Evolutionary conservation across 2,888 invertebrate species (phyloP).

Genomic region (Caenorhabditis sp.): DNA sequence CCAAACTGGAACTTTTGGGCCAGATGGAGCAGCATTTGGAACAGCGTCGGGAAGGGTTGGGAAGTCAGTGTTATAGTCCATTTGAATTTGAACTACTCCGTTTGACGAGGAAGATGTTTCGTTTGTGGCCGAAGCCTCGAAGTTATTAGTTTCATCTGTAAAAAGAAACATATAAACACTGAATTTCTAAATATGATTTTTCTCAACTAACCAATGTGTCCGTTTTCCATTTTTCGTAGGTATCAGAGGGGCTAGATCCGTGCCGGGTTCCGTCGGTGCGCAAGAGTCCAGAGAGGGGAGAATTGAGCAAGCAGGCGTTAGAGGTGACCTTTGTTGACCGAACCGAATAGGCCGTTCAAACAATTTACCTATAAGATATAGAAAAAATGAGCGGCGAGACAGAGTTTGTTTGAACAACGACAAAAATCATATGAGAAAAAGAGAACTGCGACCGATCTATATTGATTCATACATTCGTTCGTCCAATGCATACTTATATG

Average conservation of each 20-base stretch:
- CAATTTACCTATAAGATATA: constrained; percentile 29
- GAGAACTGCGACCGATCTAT: neutral
- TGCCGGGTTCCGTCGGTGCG: constrained; percentile 36
- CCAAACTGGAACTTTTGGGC: constrained; percentile 38
- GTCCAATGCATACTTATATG: neutral
- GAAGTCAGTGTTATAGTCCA: constrained; percentile 67
- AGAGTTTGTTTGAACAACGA: constrained; percentile 16
- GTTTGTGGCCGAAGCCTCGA: constrained; percentile 20
- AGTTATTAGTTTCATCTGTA: constrained; percentile 34
- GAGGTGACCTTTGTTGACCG: constrained; percentile 43
- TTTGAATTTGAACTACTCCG: constrained; percentile 13
- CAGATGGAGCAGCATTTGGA: constrained; percentile 30
- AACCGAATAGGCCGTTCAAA: constrained; percentile 29
- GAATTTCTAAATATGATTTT: no score
- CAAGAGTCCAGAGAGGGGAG: constrained; percentile 4
- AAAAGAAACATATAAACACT: no score
- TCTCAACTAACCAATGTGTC: constrained; percentile 32
- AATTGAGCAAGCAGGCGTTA: constrained; percentile 4
- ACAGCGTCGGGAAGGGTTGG: constrained; percentile 62
- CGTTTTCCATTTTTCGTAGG: constrained; percentile 55
- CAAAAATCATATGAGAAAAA: constrained; percentile 8
- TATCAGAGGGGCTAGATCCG: constrained; percentile 50
- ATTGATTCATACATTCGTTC: neutral
- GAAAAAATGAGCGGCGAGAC: constrained; percentile 6
- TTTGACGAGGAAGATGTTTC: constrained; percentile 10